Evolutionary conservation across 2,797 vertebrate genomes (phyloP).

Genomic region (Natrix natrix): DNA sequence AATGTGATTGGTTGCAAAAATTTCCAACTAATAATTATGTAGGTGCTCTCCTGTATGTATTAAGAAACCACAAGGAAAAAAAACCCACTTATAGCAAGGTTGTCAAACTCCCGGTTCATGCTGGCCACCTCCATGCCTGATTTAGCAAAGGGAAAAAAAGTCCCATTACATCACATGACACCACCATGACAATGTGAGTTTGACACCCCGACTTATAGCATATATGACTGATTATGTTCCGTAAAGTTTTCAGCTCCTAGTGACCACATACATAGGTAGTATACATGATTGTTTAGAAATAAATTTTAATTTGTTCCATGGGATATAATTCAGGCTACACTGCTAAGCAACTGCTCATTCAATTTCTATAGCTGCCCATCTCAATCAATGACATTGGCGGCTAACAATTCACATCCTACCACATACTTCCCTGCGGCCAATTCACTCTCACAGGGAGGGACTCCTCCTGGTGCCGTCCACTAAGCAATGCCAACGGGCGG

Average conservation of each 20-base stretch:
- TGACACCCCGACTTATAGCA: neutral
- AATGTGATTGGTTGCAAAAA: neutral
- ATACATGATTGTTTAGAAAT: neutral
- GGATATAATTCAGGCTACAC: neutral
- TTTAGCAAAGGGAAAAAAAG: too few relatives aligned
- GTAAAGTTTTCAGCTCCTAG: neutral
- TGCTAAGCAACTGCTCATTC: neutral
- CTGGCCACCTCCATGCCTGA: too few relatives aligned
- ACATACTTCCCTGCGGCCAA: too few relatives aligned
- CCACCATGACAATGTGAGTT: too few relatives aligned
- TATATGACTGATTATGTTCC: neutral
- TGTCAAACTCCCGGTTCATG: too few relatives aligned
- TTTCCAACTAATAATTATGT: neutral
- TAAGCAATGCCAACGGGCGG: too few relatives aligned
- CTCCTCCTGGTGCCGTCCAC: too few relatives aligned
- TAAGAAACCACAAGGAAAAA: neutral
- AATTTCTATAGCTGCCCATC: neutral
- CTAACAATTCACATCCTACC: neutral
- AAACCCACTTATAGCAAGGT: neutral
- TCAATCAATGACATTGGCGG: neutral
- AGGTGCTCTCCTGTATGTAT: neutral
- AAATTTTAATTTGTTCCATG: neutral
- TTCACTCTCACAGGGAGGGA: too few relatives aligned
- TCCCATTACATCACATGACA: too few relatives aligned
- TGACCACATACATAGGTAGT: neutral